These are phyloP conservation scores for Syngnathus typhle DNA, from an alignment of 2,113 vertebrate genomes.

Conservation along the genomic window DNA sequence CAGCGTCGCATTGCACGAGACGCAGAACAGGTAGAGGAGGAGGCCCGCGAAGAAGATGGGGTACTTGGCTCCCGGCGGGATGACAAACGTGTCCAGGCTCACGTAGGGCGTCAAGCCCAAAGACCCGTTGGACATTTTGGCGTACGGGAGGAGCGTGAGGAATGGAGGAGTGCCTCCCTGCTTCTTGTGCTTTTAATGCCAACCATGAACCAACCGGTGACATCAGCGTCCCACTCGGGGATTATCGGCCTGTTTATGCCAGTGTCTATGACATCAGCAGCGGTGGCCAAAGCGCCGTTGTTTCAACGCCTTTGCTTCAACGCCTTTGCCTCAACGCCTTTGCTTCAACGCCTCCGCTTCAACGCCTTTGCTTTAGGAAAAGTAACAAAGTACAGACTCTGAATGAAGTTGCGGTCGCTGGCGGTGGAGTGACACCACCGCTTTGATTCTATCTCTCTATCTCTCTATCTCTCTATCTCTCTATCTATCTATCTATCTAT, in stretches of 20 bases:
- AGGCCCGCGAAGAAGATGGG: conserved; percentile 61
- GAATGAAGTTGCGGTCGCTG: too few species aligned
- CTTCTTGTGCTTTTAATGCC: background rate
- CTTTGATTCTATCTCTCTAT: too few species aligned
- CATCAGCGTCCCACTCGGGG: background rate
- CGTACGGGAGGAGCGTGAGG: background rate
- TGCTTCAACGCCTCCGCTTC: too few species aligned
- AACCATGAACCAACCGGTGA: background rate
- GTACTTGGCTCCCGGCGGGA: conserved; percentile 59
- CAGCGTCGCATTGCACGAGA: conserved; percentile 63
- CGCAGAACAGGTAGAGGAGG: conserved; percentile 51
- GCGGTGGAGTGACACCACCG: too few species aligned
- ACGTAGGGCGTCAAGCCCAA: conserved; percentile 39
- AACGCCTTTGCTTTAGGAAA: too few species aligned
- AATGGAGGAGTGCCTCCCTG: background rate
- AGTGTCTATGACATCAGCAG: background rate
- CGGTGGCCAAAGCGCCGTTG: background rate
- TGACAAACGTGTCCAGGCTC: conserved; percentile 54
- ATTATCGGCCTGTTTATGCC: background rate
- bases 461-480: too few species aligned
- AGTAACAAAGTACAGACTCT: too few species aligned
- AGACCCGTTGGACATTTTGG: conserved; percentile 59
- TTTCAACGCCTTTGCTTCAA: too few species aligned
- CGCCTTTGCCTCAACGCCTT: too few species aligned
- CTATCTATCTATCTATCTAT: too few species aligned